Evolutionary conservation across 2,888 invertebrate species (phyloP), one percentile per base, ranked within the genome.

Genomic region (Melanostoma mellinum): DNA sequence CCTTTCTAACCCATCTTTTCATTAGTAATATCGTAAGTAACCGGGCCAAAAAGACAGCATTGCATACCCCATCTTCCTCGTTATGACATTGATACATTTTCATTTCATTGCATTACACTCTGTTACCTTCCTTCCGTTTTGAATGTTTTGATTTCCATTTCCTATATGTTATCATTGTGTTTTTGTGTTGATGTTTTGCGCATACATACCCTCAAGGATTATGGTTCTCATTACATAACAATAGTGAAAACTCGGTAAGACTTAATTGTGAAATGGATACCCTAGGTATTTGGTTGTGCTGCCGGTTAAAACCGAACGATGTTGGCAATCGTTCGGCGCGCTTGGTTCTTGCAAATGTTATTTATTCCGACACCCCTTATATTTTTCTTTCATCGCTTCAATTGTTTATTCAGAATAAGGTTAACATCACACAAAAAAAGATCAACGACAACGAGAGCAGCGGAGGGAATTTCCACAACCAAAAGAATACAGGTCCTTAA

Each of bases 381-480:
- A 76, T 86, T 86, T 76, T 86, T 85, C 77, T 86, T 86, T 85
- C 84, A 78, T 85, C 77, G 65, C 73, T 78, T 77, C 75, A 58
- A 79, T 81, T 86, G 86, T 86, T 86, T 86, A 85, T 84, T 72
- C 69, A 75, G 60, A 86, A 85, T 73, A 81, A 85, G 84, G 84
- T 79, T 84, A 84, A 67, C 58, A 69, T 20, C 74, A 84, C 48
- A 84, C 50, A 33, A 79, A 78, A 79, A 52, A 20, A 79, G 79
- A 79, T 79, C 77, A 79, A 84, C 60, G 60, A 8, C 3, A 2
- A 42, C 33, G 30, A 42, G 52, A 20, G 44, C 52, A 40, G 38
- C 32, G 9, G 38, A 50, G 33, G n/a, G 30, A 69, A 56, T 36
- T 48, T 56, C 6, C 6, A 50, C 56, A 60, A 58, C 48, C 36